Conservation (phyloP, 1,140 invertebrate genomes). For the Tetramorium simillimum region DNA sequence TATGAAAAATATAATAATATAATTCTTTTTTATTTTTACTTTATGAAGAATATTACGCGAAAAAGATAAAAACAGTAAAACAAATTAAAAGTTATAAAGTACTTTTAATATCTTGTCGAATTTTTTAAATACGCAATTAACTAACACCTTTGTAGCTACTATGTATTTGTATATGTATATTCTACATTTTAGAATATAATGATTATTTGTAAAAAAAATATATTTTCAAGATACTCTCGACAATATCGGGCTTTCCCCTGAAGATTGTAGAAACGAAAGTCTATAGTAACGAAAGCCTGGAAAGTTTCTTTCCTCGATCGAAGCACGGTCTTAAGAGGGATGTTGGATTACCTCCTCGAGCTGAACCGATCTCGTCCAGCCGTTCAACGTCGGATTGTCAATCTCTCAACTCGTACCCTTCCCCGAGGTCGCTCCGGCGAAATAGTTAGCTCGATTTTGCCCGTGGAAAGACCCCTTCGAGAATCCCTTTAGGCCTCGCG, state of each 20-base stretch:
- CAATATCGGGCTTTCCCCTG: neutral
- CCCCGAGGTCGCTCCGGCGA: slow-evolving; percentile 24
- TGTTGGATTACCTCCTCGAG: slow-evolving; percentile 36
- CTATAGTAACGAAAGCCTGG: neutral
- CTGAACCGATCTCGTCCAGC: slow-evolving; percentile 44
- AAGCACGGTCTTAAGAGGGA: slow-evolving; percentile 21
- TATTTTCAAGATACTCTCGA: neutral
- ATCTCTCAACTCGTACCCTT: slow-evolving; percentile 17
- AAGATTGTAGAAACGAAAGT: slow-evolving; percentile 10
- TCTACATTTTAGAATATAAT: neutral
- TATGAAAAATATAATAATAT: neutral
- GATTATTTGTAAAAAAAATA: neutral
- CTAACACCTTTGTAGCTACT: neutral
- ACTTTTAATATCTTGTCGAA: neutral
- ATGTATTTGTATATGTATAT: neutral
- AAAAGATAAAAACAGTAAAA: neutral
- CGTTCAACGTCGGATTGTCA: slow-evolving; percentile 54
- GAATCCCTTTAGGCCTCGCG: slow-evolving; percentile 62
- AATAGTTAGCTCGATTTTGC: slow-evolving; percentile 60
- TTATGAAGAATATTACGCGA: neutral
- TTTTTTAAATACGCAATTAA: neutral
- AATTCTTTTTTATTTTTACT: neutral
- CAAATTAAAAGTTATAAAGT: neutral
- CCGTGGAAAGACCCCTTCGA: slow-evolving; percentile 31
- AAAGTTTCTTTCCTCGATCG: slow-evolving; percentile 19